Evolutionary conservation across 2,888 invertebrate genomes (phyloP).

Genomic region (Coelinius sp.): DNA sequence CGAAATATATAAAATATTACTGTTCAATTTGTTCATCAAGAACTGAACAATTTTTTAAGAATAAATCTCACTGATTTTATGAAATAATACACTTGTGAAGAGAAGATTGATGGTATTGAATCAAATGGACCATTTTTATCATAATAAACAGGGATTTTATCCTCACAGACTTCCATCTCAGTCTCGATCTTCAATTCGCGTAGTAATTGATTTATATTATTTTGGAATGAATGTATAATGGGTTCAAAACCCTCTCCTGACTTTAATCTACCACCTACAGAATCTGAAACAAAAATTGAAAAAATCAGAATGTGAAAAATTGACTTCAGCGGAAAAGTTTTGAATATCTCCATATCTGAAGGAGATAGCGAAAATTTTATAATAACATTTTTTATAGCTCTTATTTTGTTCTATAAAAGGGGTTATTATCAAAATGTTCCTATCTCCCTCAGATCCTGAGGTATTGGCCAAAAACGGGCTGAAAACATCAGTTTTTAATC

Average conservation of each 20-base stretch:
- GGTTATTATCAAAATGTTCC: no score
- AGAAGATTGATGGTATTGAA: conserved; percentile 44
- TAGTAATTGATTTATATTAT: conserved; percentile 45
- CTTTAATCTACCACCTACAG: conserved; percentile 46
- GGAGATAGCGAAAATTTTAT: no score
- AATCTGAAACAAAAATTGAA: conserved; percentile 36
- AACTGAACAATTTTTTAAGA: no score
- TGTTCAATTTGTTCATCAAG: no score
- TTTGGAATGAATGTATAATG: conserved; percentile 50
- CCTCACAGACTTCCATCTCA: neutral
- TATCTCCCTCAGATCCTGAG: no score
- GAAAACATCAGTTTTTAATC: no score
- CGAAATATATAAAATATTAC: neutral
- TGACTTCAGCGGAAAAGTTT: no score
- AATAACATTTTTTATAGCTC: no score
- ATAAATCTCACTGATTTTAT: conserved; percentile 50
- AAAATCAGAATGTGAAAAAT: neutral
- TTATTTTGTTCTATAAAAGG: no score
- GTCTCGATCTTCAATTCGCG: conserved; percentile 44
- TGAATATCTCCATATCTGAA: neutral
- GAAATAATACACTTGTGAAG: conserved; percentile 55
- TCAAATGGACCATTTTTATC: conserved; percentile 36
- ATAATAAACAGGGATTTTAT: conserved; percentile 41
- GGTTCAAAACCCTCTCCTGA: conserved; percentile 46
- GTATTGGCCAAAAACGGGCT: no score